Base-by-base conservation (phyloP, 2,888 invertebrate species). In the Autographa pulchrina region DNA sequence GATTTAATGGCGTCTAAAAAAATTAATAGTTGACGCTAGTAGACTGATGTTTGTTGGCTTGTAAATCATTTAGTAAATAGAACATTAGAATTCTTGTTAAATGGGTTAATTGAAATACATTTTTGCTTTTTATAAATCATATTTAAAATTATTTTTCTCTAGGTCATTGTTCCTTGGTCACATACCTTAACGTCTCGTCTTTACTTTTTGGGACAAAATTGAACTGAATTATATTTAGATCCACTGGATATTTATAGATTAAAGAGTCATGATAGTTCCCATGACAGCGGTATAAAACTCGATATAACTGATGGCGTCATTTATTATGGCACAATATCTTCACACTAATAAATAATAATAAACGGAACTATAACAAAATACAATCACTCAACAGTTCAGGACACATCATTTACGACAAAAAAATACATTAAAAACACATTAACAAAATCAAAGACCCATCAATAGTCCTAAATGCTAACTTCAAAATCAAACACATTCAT, bases 401-500 rank as follows among this genome's bases (percentile, higher is more conserved):
- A 11, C 2, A 54, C 18, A 18, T 54, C 7, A 54, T 48, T 48
- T 11, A n/a, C 4, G 5, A 4, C 54, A 20, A 56, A 7, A 54
- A 54, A 11, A 20, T 18, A 25, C 62, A 48, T 69, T 61, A 75
- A 76, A 75, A 75, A 66, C 65, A 62, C 58, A 74, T 63, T 61
- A 67, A 70, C 61, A 69, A 77, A 74, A 72, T 75, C 69, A 67
- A 67, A 72, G 59, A 76, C 25, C 61, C 59, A 74, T 82, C 60
- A 70, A 71, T 67, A 61, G 18, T 38, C 48, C 35, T 72, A 67
- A 81, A 73, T 68, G 72, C 77, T 68, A 56, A 41, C 72, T 48
- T 48, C 61, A 71, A 79, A 83, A 84, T 77, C 70, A 72, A 72
- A 68, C 74, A 83, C 74, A 87, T 82, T 72, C 69, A 65, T 78